Base-by-base conservation (phyloP, 2,797 vertebrate genomes). In the Toxotes lorentzi region DNA sequence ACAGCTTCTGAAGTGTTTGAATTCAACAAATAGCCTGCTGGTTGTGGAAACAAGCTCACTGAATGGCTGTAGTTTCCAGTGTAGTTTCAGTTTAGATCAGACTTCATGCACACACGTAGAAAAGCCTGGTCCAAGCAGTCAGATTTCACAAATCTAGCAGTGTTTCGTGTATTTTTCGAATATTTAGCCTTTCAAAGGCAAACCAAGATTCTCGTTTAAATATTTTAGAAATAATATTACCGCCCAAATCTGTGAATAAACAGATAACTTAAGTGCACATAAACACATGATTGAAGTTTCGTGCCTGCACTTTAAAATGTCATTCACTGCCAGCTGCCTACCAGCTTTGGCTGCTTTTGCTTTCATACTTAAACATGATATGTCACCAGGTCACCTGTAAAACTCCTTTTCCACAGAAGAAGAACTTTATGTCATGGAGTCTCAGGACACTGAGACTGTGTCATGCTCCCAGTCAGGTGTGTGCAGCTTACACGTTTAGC, bases 301-400 rank as follows among this genome's bases (percentile, higher is more conserved):
- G 21, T 12, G 24, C 24, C 43, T 50, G 32, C 34, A 40, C n/a
- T 66, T 64, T 17, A 40, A 66, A 75, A 23, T 75, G 63, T 11
- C 54, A 41, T 14, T 75, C 34, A 9, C 35, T 66, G 45, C 45
- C 53, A 65, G 41, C 10, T n/a, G 32, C 27, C 45, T 78, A 64
- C 74, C 73, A 82, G 64, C 32, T 12, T 32, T 34, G 45, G 38
- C 51, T 76, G 35, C 35, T 58, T 67, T 27, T 30, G 23, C 27
- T 60, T 65, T 21, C 51, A 53, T 63, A 59, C 68, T 63, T 51
- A 79, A 78, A 64, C 34, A 60, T 51, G 57, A 76, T 17, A 30
- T 68, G 69, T 58, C 74, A 82, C 41, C 58, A 34, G 38, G 38
- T 73, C 64, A 78, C 53, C 43, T 54, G 53, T 69, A 58, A 68